These are phyloP conservation scores for Eulemur coronatus DNA, from an alignment of 2,797 vertebrate species.

Conservation along the genomic window DNA sequence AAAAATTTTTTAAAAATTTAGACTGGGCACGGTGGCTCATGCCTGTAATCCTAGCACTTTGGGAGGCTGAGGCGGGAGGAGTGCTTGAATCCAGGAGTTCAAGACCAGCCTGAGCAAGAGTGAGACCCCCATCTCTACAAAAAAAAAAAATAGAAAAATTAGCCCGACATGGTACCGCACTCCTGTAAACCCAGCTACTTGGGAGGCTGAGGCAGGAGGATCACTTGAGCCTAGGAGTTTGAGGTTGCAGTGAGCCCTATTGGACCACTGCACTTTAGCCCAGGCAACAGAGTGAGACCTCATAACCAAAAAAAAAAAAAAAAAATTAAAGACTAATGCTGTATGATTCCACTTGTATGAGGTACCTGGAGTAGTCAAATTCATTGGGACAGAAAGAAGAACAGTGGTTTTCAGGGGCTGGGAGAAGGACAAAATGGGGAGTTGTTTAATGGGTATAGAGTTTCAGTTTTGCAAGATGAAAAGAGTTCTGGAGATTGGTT, in stretches of 20 bases:
- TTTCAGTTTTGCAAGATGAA: background rate
- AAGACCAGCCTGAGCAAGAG: too few relatives aligned
- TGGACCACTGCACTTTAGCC: background rate
- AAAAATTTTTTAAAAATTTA: too few relatives aligned
- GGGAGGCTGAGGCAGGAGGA: background rate
- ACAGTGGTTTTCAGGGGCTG: background rate
- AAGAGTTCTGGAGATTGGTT: background rate
- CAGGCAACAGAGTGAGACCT: background rate
- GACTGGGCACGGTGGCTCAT: too few relatives aligned
- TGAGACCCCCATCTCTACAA: too few relatives aligned
- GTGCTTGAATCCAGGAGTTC: too few relatives aligned
- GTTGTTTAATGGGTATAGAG: background rate
- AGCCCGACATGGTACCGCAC: fast-evolving
- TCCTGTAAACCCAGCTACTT: background rate
- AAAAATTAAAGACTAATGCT: background rate
- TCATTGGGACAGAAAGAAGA: background rate
- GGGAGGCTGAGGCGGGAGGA: too few relatives aligned
- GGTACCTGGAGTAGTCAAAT: background rate
- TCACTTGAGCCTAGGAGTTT: background rate
- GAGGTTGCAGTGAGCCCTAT: background rate
- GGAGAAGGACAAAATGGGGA: background rate
- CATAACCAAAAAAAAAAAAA: background rate
- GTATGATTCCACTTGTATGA: background rate
- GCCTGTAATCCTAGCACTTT: too few relatives aligned
- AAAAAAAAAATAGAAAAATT: too few relatives aligned